Evolutionary conservation across 2,888 invertebrate species (phyloP), one percentile per base, ranked within the genome.

Genomic region (Chouioia cunea): DNA sequence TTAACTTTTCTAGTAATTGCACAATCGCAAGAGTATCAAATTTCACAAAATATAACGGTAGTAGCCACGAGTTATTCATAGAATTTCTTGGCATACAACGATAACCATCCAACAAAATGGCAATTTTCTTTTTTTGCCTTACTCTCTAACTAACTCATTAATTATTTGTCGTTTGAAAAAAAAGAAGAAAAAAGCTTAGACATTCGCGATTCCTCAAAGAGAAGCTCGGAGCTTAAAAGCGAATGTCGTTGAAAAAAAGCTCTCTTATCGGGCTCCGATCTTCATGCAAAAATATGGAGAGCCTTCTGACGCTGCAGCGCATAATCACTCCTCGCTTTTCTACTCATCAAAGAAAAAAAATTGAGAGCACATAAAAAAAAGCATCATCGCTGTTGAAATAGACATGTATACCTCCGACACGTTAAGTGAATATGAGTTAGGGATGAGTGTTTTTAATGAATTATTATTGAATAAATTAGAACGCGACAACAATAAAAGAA

Each of bases 301-400:
- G 27, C 43, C 23, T 58, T 52, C n/a, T 20, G 27, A 44, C 50
- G 3, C 16, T 27, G 46, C 56, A 6, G 64, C 57, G n/a, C 43
- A 52, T 62, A 71, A 71, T 66, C 56, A 66, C 44, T 52, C 66
- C 58, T 44, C 22, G 71, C 71, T 71, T 71, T 66, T 59, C 27
- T 54, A 20, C 18, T 43, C n/a, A 47, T 44, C 14, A 20, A 64
- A 67, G 59, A 48, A 22, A 8, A 18, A 44, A 44, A 23, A 65
- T 18, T 50, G 50, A 50, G 6, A 60, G 48, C 52, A 22, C 47
- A 23, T 43, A 54, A 63, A 22, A 44, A 44, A 64, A 22, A 44
- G 23, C 48, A 14, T 15, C 43, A 18, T 16, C 15, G 22, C 48
- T 8, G n/a, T n/a, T n/a, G 48, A n/a, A 18, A n/a, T n/a, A n/a